Evolutionary conservation across 2,888 invertebrate genomes (phyloP).

Genomic region (Periphyllus acericola): DNA sequence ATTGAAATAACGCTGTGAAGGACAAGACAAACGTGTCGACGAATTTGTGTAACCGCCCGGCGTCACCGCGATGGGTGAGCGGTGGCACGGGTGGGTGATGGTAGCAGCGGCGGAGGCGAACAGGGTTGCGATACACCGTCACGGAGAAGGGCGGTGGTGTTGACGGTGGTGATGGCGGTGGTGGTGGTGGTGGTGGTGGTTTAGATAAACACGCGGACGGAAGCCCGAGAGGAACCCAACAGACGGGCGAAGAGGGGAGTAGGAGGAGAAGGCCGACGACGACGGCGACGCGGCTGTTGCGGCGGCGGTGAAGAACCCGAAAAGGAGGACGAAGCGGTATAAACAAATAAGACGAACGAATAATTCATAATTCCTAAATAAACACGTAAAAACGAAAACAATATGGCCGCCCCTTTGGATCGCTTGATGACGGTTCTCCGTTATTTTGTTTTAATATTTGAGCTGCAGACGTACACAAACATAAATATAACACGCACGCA

Average conservation of each 20-base stretch:
- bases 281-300: background rate
- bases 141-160: background rate
- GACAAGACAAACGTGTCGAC: constrained; percentile 43
- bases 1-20: background rate
- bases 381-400: constrained; percentile 62
- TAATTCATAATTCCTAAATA: constrained; percentile 62
- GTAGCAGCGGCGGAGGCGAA: background rate
- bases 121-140: background rate
- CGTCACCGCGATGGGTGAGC: background rate
- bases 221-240: constrained; percentile 31
- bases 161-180: background rate
- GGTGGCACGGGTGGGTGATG: background rate
- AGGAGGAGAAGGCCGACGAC: constrained; percentile 15
- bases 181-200: background rate
- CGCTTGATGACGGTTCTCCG: constrained; percentile 46
- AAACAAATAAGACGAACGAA: constrained; percentile 62
- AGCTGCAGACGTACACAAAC: constrained; percentile 47
- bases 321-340: constrained; percentile 48
- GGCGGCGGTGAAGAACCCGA: constrained; percentile 28
- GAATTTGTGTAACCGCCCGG: constrained; percentile 17
- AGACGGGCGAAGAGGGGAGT: background rate
- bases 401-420: constrained; percentile 57
- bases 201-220: constrained; percentile 46
- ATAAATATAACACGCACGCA: constrained; percentile 38
- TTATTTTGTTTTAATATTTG: constrained; percentile 61